These are phyloP conservation scores for Seriola quinqueradiata DNA, from an alignment of 2,113 vertebrate species.

Conservation along the genomic window DNA sequence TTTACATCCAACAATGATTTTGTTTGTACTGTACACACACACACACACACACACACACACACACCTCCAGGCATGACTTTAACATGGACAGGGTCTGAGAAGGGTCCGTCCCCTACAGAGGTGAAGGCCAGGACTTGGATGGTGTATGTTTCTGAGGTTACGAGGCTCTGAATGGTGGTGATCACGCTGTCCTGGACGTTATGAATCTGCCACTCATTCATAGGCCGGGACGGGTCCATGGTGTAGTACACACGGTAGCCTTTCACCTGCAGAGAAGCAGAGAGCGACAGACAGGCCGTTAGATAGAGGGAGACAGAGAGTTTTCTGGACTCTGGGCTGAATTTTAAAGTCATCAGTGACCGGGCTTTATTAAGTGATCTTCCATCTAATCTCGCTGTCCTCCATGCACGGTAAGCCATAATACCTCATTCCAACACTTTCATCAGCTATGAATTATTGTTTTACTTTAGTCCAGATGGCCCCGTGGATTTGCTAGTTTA, in stretches of 20 bases:
- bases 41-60: not conserved
- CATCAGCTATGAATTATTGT: constrained; percentile 36
- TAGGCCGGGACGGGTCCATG: constrained; percentile 92
- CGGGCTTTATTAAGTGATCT: constrained; percentile 32
- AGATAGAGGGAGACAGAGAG: not conserved
- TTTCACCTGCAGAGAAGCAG: constrained; percentile 84
- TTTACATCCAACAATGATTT: constrained; percentile 7
- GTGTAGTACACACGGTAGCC: constrained; percentile 97
- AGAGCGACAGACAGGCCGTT: constrained; percentile 2
- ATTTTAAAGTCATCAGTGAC: constrained; percentile 50
- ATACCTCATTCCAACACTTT: constrained; percentile 58
- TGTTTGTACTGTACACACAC: not conserved
- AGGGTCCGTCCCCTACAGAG: constrained; percentile 96
- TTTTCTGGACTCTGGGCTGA: constrained; percentile 1
- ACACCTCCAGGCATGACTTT: constrained; percentile 95
- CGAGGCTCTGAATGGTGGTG: constrained; percentile 93
- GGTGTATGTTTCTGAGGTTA: constrained; percentile 93
- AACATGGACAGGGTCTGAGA: constrained; percentile 95
- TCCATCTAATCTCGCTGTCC: constrained; percentile 56
- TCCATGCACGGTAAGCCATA: constrained; percentile 61
- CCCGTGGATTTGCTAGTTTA: constrained; percentile 42
- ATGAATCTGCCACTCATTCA: constrained; percentile 97
- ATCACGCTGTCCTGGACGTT: constrained; percentile 96
- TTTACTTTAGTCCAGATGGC: constrained; percentile 50
- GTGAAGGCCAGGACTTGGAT: constrained; percentile 97